These are phyloP conservation scores for Pollenia angustigena DNA, from an alignment of 2,888 invertebrate genomes.

Conservation along the genomic window DNA sequence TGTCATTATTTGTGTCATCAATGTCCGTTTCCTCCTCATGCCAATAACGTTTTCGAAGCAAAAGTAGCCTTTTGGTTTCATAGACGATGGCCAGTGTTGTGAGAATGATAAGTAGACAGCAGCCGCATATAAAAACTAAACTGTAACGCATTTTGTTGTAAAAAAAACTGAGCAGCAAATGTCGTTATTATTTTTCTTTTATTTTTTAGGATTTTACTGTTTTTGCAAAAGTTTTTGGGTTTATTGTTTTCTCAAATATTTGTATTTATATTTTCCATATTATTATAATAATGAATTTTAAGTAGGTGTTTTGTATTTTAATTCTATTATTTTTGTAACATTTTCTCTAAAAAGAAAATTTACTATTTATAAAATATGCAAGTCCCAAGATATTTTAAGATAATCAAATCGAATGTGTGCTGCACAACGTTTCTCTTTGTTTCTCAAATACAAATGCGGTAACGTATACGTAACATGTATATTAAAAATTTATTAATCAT, in stretches of 20 bases:
- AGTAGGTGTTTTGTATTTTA: no score
- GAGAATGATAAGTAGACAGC: conserved; percentile 75
- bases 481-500: no score
- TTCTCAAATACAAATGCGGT: no score
- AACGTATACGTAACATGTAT: no score
- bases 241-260: neutral
- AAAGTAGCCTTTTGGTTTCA: conserved; percentile 76
- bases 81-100: conserved; percentile 76
- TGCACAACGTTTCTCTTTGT: no score
- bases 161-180: neutral
- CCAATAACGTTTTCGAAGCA: conserved; percentile 76
- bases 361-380: no score
- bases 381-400: no score
- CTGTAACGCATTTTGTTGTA: conserved; percentile 73
- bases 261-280: neutral
- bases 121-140: conserved; percentile 74
- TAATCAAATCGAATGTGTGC: no score
- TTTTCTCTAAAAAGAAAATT: no score
- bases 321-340: no score
- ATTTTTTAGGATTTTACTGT: neutral
- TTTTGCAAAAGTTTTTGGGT: neutral
- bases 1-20: conserved; percentile 62
- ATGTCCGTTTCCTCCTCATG: conserved; percentile 63
- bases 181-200: conserved; percentile 6
- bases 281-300: no score